Percentiles rank a stretch among this genome's conserved stretches.
Evolutionary conservation across 2,888 invertebrate species (phyloP).

Genomic region (Helobdella robusta): DNA sequence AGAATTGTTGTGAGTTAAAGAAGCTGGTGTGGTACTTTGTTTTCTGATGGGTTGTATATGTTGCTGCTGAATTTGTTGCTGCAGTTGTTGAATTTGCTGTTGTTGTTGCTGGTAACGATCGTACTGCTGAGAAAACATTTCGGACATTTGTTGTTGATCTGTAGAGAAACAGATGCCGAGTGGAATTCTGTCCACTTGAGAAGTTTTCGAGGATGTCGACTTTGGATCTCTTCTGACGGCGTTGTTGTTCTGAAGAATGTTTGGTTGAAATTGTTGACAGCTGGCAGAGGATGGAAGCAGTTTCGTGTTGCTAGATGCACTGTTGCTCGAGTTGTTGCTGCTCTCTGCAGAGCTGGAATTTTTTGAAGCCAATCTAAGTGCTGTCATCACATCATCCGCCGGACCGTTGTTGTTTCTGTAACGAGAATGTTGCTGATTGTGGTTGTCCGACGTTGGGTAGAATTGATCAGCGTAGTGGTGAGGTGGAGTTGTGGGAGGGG

Average conservation of each 20-base stretch:
- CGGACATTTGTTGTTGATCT: neutral
- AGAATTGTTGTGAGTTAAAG: neutral
- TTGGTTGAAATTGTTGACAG: neutral
- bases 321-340: conserved; percentile 26
- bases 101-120: neutral
- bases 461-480: neutral
- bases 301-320: conserved; percentile 18
- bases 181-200: conserved; percentile 4
- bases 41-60: no score
- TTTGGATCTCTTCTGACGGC: neutral
- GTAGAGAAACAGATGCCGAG: conserved; percentile 18
- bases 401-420: neutral
- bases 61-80: conserved; percentile 23
- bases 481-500: conserved; percentile 15
- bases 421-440: no score
- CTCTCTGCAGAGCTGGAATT: conserved; percentile 23
- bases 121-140: neutral
- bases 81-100: no score
- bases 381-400: conserved; percentile 7
- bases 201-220: neutral
- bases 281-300: conserved; percentile 5
- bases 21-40: no score
- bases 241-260: neutral
- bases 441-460: neutral
- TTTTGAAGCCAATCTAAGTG: conserved; percentile 5